Base-by-base conservation (phyloP, 2,113 vertebrate genomes). In the Rhizomys pruinosus region DNA sequence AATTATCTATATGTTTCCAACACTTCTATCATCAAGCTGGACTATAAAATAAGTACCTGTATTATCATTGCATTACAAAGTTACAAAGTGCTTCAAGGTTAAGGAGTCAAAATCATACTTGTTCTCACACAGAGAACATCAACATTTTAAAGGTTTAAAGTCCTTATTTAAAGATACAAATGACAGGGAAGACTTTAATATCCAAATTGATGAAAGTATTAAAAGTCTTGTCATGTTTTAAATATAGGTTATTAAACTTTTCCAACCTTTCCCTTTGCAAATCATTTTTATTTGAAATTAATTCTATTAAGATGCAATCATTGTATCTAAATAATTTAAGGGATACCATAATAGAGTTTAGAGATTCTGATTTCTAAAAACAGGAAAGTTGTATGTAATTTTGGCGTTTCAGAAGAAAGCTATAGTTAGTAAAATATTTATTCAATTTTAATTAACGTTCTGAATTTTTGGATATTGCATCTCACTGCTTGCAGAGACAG, bases 261-360 rank as follows among this genome's bases (percentile, higher is more conserved):
- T 97, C 84, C 98, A 96, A 93, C 0, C 57, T 86, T 96, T 97
- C 93, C 81, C 79, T 97, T 97, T 92, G 44, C 89, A 98, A 98
- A 98, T 98, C 39, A 98, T 97, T 98, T 98, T 98, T 96, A 97
- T 95, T 98, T 98, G 95, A 69, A 37, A 87, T 97, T 96, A 97
- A 95, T 96, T 97, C 95, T 97, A 97, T 90, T 69, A 95, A 80
- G 39, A 89, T 86, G 90, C n/a, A 42, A 64, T 97, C 1, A 77
- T 96, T 73, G n/a, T 47, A 85, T 85, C 84, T 95, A 92, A 97
- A n/a, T n/a, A 97, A 96, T 93, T 95, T 97, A 96, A 92, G n/a
- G n/a, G 37, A 47, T 52, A 63, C 37, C 91, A 97, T n/a, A n/a
- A n/a, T n/a, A n/a, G n/a, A 97, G 96, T 98, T 97, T 95, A 97